Evolutionary conservation across 2,888 invertebrate genomes (phyloP), one percentile per base, ranked within the genome.

Genomic region (Eremobia ochroleuca): DNA sequence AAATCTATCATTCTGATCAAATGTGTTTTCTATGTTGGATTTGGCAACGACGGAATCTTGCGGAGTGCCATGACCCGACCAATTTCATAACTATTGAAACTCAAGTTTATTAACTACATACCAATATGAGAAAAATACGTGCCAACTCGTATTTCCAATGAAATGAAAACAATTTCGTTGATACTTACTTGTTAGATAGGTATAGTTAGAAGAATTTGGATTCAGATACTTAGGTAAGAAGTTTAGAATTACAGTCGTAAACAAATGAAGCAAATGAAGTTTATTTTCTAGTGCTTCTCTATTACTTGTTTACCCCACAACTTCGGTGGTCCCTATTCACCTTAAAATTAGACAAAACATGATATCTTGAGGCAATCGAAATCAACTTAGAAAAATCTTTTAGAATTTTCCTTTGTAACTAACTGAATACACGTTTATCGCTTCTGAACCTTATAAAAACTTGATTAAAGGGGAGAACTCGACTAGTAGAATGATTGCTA

Each of bases 141-240:
- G 64, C 15, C 43, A 74, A 65, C 61, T 73, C 75, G 37, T 49
- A 43, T 31, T 59, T 75, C 21, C n/a, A 75, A 58, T 65, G 2
- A 73, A 71, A 61, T n/a, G 28, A 72, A 69, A 65, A 69, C 11
- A 61, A 55, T 72, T 82, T 18, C 18, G 31, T 71, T 58, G 6
- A 31, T 21, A 43, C 28, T 9, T n/a, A 69, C n/a, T 46, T 55
- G 13, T 4, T 46, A 59, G 28, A 66, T 59, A 40, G 11, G 11
- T 65, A 13, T 18, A 37, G 34, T 43, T 52, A 0, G n/a, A 28
- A 21, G 6, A 9, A 52, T 34, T 18, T 0, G 21, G 18, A 21
- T 15, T 31, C 4, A 15, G 0, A 37, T 9, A 49, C 9, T 15
- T 21, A 43, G 6, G 0, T 43, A n/a, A 40, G 1, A 31, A 75